Conservation (phyloP, 2,113 vertebrate genomes). For the Triplophysa siluroides region DNA sequence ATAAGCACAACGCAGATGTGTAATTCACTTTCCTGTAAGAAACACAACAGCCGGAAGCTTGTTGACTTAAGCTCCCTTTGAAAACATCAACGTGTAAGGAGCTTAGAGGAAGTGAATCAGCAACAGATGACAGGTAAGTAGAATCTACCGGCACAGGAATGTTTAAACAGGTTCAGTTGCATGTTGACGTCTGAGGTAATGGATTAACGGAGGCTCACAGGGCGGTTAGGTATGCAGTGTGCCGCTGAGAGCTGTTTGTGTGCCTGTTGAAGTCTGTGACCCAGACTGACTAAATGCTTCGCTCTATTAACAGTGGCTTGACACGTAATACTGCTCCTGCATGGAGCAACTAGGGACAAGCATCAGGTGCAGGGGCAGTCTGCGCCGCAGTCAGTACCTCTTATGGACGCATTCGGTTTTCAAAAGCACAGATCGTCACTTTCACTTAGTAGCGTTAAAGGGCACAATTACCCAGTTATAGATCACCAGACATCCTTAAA, state of each 20-base stretch:
- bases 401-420: not conserved
- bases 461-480: constrained; percentile 31
- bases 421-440: constrained; percentile 16
- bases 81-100: not conserved
- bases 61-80: constrained; percentile 28
- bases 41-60: constrained; percentile 21
- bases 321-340: constrained; percentile 19
- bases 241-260: constrained; percentile 25
- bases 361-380: not conserved
- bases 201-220: constrained; percentile 15
- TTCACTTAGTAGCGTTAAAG: constrained; percentile 10
- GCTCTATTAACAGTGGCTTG: constrained; percentile 19
- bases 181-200: constrained; percentile 27
- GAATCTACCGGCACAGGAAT: not conserved
- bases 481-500: constrained; percentile 22
- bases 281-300: constrained; percentile 38
- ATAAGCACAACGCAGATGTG: constrained; percentile 2
- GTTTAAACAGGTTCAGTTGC: constrained; percentile 35
- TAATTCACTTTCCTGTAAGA: constrained; percentile 20
- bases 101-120: constrained; percentile 28
- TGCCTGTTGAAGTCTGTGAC: constrained; percentile 24
- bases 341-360: constrained; percentile 18
- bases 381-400: not conserved
- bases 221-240: constrained; percentile 25
- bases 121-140: constrained; percentile 25